Base-by-base conservation (phyloP, 2,797 vertebrate genomes). In the Neostethus bicornis region DNA sequence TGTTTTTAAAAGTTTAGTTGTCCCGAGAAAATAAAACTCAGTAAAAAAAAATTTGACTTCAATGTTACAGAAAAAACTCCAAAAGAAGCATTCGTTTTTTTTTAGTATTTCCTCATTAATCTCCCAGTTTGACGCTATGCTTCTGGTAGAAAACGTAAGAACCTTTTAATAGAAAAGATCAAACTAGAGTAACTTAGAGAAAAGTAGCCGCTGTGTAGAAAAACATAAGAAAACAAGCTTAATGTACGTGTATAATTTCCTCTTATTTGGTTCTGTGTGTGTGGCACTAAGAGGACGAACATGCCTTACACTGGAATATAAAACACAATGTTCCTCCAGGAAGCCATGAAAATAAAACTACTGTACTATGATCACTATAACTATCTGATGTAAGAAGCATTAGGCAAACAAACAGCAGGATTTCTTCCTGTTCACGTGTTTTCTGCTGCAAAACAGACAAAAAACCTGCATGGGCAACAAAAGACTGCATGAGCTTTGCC, bases 401-500 rank as follows among this genome's bases (percentile, higher is more conserved):
- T 63, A 58, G 60, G 55, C 57, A 52, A 38, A 61, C 31, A 35
- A 56, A 35, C 49, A 48, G 50, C 37, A 71, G 19, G 52, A 81
- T 56, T 77, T 52, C 77, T 77, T 79, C 61, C 73, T 61, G 56
- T 67, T 77, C 76, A 80, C 66, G 61, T 83, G 83, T 70, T 54
- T 68, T 68, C 73, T 69, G 72, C 76, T 81, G 47, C 60, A 77
- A 32, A 17, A 24, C 5, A 44, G 17, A 8, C n/a, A 31, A 32
- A 23, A 7, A 88, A 85, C 66, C 82, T 91, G 92, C 92, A 92
- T 92, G 92, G 87, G 87, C 79, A 70, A 86, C 72, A 74, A 84
- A 91, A 85, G 90, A 91, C 85, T 92, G 91, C 91, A 93, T 93
- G 92, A 91, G 90, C 90, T 90, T 90, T 89, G 87, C 79, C 86